Conservation (phyloP, 37 sponge, comb jelly and placozoan genomes). For the Amphimedon queenslandica region DNA sequence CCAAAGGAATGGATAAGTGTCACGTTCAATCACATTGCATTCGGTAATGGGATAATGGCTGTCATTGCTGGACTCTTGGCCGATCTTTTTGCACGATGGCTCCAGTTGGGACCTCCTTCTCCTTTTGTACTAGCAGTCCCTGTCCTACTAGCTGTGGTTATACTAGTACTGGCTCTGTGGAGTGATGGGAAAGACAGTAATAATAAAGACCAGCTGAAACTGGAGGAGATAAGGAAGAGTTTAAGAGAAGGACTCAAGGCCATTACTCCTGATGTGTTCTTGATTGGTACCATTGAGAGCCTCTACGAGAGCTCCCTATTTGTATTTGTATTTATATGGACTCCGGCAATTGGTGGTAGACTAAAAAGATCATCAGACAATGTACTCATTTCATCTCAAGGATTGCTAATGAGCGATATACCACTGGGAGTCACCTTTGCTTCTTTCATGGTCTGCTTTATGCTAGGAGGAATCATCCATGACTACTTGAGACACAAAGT, state of each 20-base stretch:
- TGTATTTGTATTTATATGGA: conserved; percentile 76
- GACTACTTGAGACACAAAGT: conserved; percentile 48
- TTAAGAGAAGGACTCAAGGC: conserved; percentile 44
- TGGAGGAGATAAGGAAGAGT: conserved; percentile 2
- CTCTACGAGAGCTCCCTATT: conserved; percentile 73
- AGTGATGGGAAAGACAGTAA: conserved; percentile 65
- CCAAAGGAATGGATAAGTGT: conserved; percentile 77
- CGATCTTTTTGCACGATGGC: conserved; percentile 56
- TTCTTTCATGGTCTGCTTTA: conserved; percentile 71
- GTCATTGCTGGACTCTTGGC: conserved; percentile 67
- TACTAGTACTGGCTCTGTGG: conserved; percentile 24
- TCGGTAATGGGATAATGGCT: conserved; percentile 70
- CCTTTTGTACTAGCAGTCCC: conserved; percentile 62
- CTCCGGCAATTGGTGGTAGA: conserved; percentile 57
- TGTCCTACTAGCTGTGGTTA: conserved; percentile 30
- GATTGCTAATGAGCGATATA: conserved; percentile 13
- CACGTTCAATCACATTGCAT: conserved; percentile 60
- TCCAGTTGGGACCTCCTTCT: conserved; percentile 38
- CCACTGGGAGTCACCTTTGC: conserved; percentile 80
- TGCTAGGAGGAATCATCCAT: conserved; percentile 60
- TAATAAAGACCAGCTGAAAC: conserved; percentile 15
- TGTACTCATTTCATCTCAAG: not conserved
- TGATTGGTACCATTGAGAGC: conserved; percentile 66
- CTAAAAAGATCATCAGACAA: not conserved
- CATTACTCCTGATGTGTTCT: conserved; percentile 42